Conservation (phyloP, 1,140 invertebrate genomes). For the Sycophaga agraensis region DNA sequence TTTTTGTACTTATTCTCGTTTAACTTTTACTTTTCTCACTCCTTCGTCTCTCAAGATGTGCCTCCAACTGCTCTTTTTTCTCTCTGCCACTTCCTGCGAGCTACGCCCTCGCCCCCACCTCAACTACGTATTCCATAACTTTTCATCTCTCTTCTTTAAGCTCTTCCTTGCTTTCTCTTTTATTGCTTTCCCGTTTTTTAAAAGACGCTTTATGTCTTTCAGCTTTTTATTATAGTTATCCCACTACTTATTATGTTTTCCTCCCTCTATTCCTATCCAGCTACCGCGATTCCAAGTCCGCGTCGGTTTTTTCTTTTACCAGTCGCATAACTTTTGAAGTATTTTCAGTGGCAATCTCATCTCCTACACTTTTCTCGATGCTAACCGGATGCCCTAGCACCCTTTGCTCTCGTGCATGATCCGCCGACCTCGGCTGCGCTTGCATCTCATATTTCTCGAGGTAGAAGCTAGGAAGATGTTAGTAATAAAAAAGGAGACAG, state of each 20-base stretch:
- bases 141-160: conserved; percentile 22
- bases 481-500: no score
- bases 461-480: no score
- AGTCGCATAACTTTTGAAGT: conserved; percentile 18
- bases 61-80: conserved; percentile 12
- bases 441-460: no score
- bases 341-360: conserved; percentile 29
- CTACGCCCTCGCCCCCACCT: neutral
- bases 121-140: conserved; percentile 20
- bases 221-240: conserved; percentile 28
- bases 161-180: conserved; percentile 15
- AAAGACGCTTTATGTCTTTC: conserved; percentile 27
- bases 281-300: neutral
- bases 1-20: conserved; percentile 3
- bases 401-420: no score
- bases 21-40: conserved; percentile 17
- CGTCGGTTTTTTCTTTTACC: conserved; percentile 1
- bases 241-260: conserved; percentile 25
- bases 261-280: no score
- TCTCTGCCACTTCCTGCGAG: conserved; percentile 4
- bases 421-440: no score
- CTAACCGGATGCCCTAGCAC: no score
- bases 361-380: conserved; percentile 15
- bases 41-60: conserved; percentile 1
- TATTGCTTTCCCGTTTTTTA: conserved; percentile 23